These are phyloP conservation scores for Pangasius djambal DNA, from an alignment of 2,797 vertebrate genomes.

Conservation along the genomic window DNA sequence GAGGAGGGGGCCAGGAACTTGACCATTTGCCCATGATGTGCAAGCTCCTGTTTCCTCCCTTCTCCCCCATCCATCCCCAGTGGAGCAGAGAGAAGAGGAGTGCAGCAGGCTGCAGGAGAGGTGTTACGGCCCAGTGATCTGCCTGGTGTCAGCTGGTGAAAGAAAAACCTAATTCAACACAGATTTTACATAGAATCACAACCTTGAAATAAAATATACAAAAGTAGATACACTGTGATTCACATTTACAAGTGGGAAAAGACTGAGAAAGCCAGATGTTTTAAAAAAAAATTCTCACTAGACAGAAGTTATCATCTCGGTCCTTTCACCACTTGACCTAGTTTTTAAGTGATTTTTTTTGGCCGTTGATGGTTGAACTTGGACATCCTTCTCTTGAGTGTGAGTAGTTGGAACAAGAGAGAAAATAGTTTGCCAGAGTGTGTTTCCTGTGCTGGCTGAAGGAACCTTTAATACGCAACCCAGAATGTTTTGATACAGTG, in stretches of 20 bases:
- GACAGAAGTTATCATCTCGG: constrained; percentile 27
- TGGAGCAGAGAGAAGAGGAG: constrained; percentile 30
- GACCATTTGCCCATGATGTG: constrained; percentile 74
- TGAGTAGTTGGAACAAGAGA: not conserved
- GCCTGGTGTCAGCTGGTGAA: constrained; percentile 15
- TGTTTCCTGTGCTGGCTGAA: constrained; percentile 32
- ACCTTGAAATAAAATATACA: constrained; percentile 63
- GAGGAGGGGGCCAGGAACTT: constrained; percentile 69
- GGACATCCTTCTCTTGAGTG: constrained; percentile 55
- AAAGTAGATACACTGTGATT: not conserved
- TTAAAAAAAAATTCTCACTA: not conserved
- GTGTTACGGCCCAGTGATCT: constrained; percentile 27
- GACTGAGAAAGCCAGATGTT: constrained; percentile 7
- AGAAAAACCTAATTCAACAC: constrained; percentile 45
- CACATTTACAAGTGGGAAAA: not conserved
- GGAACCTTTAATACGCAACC: constrained; percentile 31
- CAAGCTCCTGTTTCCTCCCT: constrained; percentile 71
- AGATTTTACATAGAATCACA: constrained; percentile 21
- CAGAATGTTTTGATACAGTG: constrained; percentile 32
- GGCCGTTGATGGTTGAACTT: constrained; percentile 61
- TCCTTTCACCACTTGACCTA: constrained; percentile 63
- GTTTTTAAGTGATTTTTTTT: constrained; percentile 65
- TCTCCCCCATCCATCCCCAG: constrained; percentile 43
- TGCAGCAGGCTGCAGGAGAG: constrained; percentile 47
- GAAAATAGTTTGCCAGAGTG: constrained; percentile 14